Conservation (phyloP, 2,888 invertebrate genomes). For the Scrobipalpa costella region DNA sequence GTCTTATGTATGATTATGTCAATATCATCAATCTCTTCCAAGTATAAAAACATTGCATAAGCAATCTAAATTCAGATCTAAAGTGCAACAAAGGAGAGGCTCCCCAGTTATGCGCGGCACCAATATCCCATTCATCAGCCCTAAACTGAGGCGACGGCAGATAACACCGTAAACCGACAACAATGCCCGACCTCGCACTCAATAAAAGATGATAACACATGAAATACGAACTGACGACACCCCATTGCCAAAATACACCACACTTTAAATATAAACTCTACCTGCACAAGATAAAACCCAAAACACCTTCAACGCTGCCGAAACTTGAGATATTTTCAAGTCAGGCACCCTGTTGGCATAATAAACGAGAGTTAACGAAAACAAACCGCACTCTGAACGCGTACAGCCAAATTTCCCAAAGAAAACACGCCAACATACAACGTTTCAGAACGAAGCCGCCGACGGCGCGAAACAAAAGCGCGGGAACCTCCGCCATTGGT, state of each 20-base stretch:
- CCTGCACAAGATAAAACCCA: slow-evolving; percentile 35
- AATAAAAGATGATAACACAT: slow-evolving; percentile 81
- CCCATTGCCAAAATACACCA: slow-evolving; percentile 50
- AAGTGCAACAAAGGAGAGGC: slow-evolving; percentile 23
- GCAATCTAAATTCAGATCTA: slow-evolving; percentile 21
- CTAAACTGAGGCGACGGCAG: slow-evolving; percentile 75
- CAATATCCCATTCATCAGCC: slow-evolving; percentile 77
- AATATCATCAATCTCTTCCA: slow-evolving; percentile 22
- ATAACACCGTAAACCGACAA: slow-evolving; percentile 79
- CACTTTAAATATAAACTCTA: slow-evolving; percentile 42
- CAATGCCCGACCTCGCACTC: slow-evolving; percentile 78
- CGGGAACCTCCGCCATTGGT: slow-evolving; percentile 76
- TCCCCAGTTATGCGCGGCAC: slow-evolving; percentile 43
- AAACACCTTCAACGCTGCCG: slow-evolving; percentile 30
- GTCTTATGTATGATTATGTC: slow-evolving; percentile 5
- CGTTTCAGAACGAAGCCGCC: slow-evolving; percentile 72
- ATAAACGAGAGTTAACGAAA: slow-evolving; percentile 71
- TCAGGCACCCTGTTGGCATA: slow-evolving; percentile 53
- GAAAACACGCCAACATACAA: slow-evolving; percentile 70
- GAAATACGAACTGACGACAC: slow-evolving; percentile 79
- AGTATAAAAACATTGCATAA: slow-evolving; percentile 25
- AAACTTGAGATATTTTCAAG: slow-evolving; percentile 54
- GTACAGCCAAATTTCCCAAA: slow-evolving; percentile 76
- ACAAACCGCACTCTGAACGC: slow-evolving; percentile 69
- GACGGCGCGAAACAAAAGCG: slow-evolving; percentile 78